A percentile compares a stretch with the other conserved stretches of the same genome.
These are phyloP conservation scores for Ursus arctos DNA, from an alignment of 2,113 vertebrate genomes.

Conservation along the genomic window DNA sequence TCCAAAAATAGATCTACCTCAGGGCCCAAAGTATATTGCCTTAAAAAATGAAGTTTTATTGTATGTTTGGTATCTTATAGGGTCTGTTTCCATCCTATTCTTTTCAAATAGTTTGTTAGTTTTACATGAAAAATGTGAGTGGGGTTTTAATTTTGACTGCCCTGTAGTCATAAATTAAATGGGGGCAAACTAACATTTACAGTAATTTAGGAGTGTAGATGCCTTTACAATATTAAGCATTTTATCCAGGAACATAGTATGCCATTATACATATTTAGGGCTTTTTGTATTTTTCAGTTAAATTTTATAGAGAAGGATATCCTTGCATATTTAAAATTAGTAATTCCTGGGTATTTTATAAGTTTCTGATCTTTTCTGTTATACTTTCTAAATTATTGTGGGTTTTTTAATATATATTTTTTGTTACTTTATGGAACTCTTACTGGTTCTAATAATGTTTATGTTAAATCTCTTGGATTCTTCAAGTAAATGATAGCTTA, in stretches of 20 bases:
- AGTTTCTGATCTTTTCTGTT: not conserved
- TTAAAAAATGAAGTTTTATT: constrained; percentile 39
- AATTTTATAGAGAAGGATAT: not conserved
- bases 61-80: not conserved
- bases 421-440: not conserved
- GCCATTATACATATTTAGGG: not conserved
- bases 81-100: not conserved
- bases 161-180: not conserved
- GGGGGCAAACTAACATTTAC: not conserved
- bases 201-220: not conserved
- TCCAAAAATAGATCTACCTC: not conserved
- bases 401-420: not conserved
- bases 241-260: not conserved
- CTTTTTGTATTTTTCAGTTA: not conserved
- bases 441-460: constrained; percentile 2
- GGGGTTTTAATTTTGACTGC: not conserved
- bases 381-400: not conserved
- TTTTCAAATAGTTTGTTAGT: not conserved
- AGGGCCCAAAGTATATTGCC: not conserved
- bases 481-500: not conserved
- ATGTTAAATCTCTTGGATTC: constrained; percentile 15
- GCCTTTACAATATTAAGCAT: not conserved
- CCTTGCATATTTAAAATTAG: not conserved
- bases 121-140: not conserved
- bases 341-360: constrained; percentile 19